phyloP scores from a whole-genome alignment of 2,797 vertebrate genomes.

The Pseudocheirus occidentalis region DNA sequence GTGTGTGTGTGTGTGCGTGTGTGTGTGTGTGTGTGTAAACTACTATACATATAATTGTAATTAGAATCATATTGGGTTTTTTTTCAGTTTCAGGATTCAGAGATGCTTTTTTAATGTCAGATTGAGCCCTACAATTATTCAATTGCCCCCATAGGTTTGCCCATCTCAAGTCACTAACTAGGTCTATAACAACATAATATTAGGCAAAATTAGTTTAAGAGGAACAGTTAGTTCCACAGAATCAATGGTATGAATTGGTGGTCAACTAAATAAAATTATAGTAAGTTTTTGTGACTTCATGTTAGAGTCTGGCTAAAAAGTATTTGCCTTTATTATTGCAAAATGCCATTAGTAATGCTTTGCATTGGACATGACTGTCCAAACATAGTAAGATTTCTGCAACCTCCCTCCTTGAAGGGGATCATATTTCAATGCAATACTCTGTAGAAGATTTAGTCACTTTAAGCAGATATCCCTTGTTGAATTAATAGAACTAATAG shows the following conservation, averaged over 20 bases:
- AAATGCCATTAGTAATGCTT: neutral
- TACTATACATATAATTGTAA: neutral
- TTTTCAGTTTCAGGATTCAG: neutral
- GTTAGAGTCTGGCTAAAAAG: neutral
- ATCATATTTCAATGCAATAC: neutral
- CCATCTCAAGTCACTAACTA: neutral
- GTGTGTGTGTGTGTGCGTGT: neutral
- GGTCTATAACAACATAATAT: neutral
- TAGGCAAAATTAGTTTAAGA: neutral
- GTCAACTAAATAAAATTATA: neutral
- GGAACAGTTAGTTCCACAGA: neutral
- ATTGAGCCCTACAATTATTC: neutral
- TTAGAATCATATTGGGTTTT: neutral
- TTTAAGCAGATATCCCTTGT: neutral
- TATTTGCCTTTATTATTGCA: neutral
- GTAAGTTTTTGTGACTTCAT: neutral
- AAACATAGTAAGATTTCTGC: neutral
- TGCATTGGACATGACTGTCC: neutral
- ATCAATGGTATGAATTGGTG: neutral
- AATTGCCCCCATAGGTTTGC: neutral
- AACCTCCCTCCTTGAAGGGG: slow-evolving; percentile 16
- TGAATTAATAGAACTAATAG: neutral
- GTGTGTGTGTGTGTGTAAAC: no score
- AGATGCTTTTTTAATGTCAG: neutral
- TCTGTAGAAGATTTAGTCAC: neutral